phyloP scores from a whole-genome alignment of 2,797 vertebrate species.

The Anabacerthia variegaticeps region DNA sequence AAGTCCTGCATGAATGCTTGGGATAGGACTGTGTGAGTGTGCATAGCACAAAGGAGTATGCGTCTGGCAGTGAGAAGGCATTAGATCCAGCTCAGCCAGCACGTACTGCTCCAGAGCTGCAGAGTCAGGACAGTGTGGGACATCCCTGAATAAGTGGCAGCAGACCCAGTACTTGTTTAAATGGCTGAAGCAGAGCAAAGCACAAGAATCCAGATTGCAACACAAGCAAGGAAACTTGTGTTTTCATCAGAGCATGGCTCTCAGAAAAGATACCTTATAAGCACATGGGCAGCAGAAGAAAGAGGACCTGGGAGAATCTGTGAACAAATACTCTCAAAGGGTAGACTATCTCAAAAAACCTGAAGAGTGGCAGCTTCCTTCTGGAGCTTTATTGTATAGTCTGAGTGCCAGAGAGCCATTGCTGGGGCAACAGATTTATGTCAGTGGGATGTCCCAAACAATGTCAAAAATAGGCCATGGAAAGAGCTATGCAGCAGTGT shows the following conservation, averaged over 20 bases:
- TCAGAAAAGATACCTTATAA: not conserved
- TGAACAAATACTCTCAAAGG: not conserved
- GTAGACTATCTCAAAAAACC: not conserved
- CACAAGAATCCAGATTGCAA: not conserved
- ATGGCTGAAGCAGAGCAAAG: not conserved
- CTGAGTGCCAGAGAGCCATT: not conserved
- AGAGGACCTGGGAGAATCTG: not conserved
- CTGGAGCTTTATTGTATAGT: fast-evolving
- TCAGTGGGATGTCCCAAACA: not conserved
- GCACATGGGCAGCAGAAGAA: not conserved
- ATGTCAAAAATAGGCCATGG: not conserved
- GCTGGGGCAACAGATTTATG: not conserved
- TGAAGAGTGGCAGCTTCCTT: not conserved
- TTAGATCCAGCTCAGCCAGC: not conserved
- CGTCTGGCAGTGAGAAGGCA: not conserved
- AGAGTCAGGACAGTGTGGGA: not conserved
- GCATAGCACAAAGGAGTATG: not conserved
- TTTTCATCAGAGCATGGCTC: not conserved
- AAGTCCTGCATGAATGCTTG: not conserved
- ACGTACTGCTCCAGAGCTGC: not conserved
- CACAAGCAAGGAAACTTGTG: not conserved
- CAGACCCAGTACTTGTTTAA: not conserved
- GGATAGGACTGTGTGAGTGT: not conserved
- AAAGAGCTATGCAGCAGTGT: not conserved
- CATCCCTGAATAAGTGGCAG: not conserved